Percentiles rank a stretch among this genome's conserved stretches.
phyloP scores from a whole-genome alignment of 35 echinoderm and acorn worm genomes.

The Hemicentrotus pulcherrimus region DNA sequence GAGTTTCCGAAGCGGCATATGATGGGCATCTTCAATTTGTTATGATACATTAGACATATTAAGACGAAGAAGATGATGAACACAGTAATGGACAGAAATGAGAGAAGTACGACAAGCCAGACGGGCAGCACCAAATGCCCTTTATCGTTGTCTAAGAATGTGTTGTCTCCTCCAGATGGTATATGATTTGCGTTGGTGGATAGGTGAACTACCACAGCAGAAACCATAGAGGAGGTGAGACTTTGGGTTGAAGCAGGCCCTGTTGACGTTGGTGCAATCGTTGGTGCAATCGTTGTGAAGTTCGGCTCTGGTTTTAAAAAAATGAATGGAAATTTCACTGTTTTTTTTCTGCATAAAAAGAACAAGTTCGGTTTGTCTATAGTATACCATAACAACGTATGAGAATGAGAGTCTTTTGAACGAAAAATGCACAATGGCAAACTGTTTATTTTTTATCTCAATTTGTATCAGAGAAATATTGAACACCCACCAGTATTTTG shows the following conservation, averaged over 20 bases:
- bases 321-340: no score
- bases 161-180: background rate
- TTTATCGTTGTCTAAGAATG: background rate
- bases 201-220: background rate
- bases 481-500: no score
- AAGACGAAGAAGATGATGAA: background rate
- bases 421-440: no score
- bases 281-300: no score
- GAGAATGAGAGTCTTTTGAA: no score
- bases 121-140: background rate
- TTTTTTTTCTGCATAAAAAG: no score
- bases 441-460: no score
- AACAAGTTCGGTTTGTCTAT: no score
- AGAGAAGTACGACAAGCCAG: background rate
- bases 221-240: background rate
- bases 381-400: no score
- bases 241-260: background rate
- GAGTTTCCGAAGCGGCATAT: background rate
- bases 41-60: background rate
- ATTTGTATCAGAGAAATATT: no score
- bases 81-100: background rate
- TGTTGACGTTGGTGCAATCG: background rate
- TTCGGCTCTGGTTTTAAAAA: no score
- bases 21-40: background rate
- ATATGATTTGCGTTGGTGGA: background rate